Conservation (phyloP, 2,888 invertebrate genomes). For the Melieria omissa region DNA sequence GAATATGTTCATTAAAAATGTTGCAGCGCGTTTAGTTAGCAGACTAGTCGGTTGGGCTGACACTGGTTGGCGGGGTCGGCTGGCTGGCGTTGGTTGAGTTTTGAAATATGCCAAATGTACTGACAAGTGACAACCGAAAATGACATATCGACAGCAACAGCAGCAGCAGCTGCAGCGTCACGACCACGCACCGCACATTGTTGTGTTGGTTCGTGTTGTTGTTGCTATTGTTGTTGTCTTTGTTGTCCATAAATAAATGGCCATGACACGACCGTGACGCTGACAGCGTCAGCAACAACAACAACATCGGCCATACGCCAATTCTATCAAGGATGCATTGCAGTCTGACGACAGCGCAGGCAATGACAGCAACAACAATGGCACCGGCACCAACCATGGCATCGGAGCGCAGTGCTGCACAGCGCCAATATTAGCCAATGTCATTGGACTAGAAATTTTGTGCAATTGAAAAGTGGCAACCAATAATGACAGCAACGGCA, state of each 20-base stretch:
- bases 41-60: no score
- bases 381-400: neutral
- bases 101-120: conserved; percentile 14
- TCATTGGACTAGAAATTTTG: conserved; percentile 28
- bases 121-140: conserved; percentile 28
- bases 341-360: neutral
- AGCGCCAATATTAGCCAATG: neutral
- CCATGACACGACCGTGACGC: conserved; percentile 15
- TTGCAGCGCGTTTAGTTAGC: neutral
- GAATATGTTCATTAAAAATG: conserved; percentile 25
- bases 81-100: neutral
- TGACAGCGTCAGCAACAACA: conserved; percentile 11
- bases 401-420: neutral
- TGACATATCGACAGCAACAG: conserved; percentile 29
- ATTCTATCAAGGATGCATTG: neutral
- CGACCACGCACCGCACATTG: neutral
- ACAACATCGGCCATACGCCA: neutral
- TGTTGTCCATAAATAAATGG: conserved; percentile 13
- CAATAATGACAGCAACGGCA: conserved; percentile 9
- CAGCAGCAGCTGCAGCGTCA: neutral
- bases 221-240: no score
- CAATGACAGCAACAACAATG: neutral
- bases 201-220: no score
- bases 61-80: no score
- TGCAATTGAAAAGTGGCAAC: conserved; percentile 29